Evolutionary conservation across 1,140 invertebrate genomes (phyloP).

Genomic region (Procambarus virginalis): DNA sequence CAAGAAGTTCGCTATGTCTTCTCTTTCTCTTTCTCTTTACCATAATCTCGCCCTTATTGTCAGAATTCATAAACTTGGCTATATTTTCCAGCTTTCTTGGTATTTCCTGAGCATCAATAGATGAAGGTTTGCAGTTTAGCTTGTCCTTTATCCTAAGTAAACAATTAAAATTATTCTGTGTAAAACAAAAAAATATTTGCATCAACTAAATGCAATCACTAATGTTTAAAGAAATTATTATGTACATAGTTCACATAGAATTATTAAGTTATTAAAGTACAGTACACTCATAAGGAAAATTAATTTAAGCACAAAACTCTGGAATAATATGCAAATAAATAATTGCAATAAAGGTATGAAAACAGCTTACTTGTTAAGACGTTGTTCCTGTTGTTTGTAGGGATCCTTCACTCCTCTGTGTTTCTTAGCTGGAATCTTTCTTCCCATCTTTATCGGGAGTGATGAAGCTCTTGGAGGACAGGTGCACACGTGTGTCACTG

Average conservation of each 20-base stretch:
- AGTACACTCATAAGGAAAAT: neutral
- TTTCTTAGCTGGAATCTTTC: slow-evolving; percentile 25
- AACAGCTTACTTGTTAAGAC: slow-evolving; percentile 33
- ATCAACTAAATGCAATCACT: neutral
- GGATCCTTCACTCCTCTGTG: slow-evolving; percentile 42
- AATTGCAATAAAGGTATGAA: neutral
- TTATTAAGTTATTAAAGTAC: too few relatives aligned
- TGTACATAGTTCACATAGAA: too few relatives aligned
- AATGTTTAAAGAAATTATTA: neutral
- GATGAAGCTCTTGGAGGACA: too few relatives aligned
- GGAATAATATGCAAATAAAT: neutral
- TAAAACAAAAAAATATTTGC: neutral
- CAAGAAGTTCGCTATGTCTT: neutral
- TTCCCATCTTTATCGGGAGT: slow-evolving; percentile 1
- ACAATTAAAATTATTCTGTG: neutral
- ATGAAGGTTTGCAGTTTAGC: neutral
- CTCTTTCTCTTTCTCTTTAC: slow-evolving; percentile 17
- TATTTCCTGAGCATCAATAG: slow-evolving; percentile 18
- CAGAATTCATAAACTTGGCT: neutral
- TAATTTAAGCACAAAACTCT: neutral
- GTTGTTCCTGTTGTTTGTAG: slow-evolving; percentile 34
- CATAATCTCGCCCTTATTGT: neutral
- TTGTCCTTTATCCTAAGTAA: slow-evolving; percentile 27
- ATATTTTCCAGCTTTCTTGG: slow-evolving; percentile 25
- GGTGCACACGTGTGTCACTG: too few relatives aligned